Percentiles rank a stretch among this genome's conserved stretches.
Evolutionary conservation across 2,888 invertebrate species (phyloP).

Genomic region (Steromphala cineraria): DNA sequence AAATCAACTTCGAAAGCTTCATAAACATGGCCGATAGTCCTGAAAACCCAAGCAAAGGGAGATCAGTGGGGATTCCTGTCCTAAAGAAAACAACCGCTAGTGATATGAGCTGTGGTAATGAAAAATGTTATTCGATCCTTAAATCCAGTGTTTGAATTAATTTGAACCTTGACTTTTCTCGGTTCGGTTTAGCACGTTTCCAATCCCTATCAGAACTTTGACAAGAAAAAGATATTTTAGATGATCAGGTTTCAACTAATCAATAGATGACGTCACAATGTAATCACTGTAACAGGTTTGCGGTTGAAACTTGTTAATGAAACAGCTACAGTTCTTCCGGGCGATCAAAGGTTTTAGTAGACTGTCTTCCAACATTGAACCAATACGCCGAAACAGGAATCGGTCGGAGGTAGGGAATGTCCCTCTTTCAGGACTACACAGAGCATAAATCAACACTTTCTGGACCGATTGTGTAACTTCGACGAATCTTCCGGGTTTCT

Average conservation of each 20-base stretch:
- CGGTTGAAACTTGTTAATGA: background rate
- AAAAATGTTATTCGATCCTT: constrained; percentile 2
- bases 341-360: background rate
- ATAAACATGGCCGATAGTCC: no score
- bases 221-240: constrained; percentile 8
- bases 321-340: background rate
- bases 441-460: no score
- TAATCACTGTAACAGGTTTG: constrained; percentile 4
- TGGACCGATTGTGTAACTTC: no score
- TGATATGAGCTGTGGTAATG: background rate
- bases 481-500: no score
- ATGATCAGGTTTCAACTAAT: background rate
- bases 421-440: no score
- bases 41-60: background rate
- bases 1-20: no score
- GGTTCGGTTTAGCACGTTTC: constrained; percentile 2
- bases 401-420: no score
- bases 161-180: constrained; percentile 1
- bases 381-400: no score
- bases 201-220: background rate
- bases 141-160: background rate
- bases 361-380: background rate
- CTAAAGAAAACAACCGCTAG: background rate
- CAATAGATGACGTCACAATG: background rate
- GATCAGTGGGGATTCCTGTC: background rate